A percentile compares a stretch with the other conserved stretches of the same genome.
phyloP scores from a whole-genome alignment of 2,797 vertebrate species.

The Anomalospiza imberbis region DNA sequence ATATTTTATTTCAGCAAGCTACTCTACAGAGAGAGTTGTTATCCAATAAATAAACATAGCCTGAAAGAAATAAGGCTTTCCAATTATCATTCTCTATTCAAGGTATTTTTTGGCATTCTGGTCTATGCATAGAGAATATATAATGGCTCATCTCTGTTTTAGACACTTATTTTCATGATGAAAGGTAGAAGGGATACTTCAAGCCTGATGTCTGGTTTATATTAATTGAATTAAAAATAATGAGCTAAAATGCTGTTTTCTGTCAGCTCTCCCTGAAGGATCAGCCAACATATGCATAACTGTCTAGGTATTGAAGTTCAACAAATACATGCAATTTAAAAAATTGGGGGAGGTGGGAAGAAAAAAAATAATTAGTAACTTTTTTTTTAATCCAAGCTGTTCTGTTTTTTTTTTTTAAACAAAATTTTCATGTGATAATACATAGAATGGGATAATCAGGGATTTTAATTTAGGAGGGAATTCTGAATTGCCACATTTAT shows the following conservation, averaged over 20 bases:
- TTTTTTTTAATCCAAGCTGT: neutral
- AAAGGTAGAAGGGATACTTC: conserved; percentile 7
- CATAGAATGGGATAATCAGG: neutral
- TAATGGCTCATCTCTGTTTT: neutral
- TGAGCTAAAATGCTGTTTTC: neutral
- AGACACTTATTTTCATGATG: neutral
- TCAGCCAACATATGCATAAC: neutral
- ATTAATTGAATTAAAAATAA: conserved; percentile 41
- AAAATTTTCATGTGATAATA: neutral
- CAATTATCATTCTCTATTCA: neutral
- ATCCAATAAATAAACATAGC: neutral
- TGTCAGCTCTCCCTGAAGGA: neutral
- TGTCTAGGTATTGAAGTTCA: neutral
- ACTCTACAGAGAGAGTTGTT: neutral
- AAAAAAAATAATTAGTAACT: neutral
- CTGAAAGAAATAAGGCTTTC: neutral
- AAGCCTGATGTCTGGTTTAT: conserved; percentile 13
- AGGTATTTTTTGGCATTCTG: conserved; percentile 13
- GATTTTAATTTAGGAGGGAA: neutral
- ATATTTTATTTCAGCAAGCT: neutral
- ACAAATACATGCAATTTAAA: neutral
- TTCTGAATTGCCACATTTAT: neutral
- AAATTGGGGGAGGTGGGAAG: neutral
- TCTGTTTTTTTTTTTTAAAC: neutral
- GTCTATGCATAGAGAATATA: neutral